Percentiles rank a stretch among this genome's conserved stretches.
These are phyloP conservation scores for Smittia sp. DNA, from an alignment of 2,888 invertebrate genomes.

Conservation along the genomic window DNA sequence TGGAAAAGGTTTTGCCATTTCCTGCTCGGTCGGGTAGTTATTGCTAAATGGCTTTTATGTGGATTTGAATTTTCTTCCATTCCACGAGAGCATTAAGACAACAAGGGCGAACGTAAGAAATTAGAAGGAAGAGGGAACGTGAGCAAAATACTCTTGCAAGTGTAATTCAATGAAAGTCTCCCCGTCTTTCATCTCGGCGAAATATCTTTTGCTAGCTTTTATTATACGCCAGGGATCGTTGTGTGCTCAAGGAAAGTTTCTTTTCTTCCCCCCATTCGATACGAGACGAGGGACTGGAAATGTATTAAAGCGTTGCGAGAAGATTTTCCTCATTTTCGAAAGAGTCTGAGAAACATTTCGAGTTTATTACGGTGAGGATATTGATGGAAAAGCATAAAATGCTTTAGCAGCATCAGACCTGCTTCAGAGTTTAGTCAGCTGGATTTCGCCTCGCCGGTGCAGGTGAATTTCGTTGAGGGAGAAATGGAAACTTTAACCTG, in stretches of 20 bases:
- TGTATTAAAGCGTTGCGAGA: not conserved
- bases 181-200: not conserved
- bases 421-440: not conserved
- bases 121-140: slow-evolving; percentile 12
- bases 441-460: slow-evolving; percentile 1
- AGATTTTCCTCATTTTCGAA: not conserved
- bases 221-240: slow-evolving; percentile 34
- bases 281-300: not conserved
- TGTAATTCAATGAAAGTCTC: slow-evolving; percentile 25
- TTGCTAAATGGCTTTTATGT: slow-evolving; percentile 20
- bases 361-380: slow-evolving; percentile 17
- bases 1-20: slow-evolving; percentile 18
- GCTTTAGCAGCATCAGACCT: not conserved
- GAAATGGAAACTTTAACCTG: not conserved
- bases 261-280: not conserved
- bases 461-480: slow-evolving; percentile 4
- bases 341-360: not conserved
- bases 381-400: slow-evolving; percentile 23
- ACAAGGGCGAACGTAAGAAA: slow-evolving; percentile 24
- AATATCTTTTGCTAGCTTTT: slow-evolving; percentile 18
- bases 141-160: slow-evolving; percentile 22
- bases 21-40: slow-evolving; percentile 24
- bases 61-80: not conserved
- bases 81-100: slow-evolving; percentile 31
- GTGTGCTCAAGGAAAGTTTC: slow-evolving; percentile 33